Percentiles rank a stretch among this genome's conserved stretches.
Evolutionary conservation across 2,888 invertebrate species (phyloP).

Genomic region (Ornithoptera priamus): DNA sequence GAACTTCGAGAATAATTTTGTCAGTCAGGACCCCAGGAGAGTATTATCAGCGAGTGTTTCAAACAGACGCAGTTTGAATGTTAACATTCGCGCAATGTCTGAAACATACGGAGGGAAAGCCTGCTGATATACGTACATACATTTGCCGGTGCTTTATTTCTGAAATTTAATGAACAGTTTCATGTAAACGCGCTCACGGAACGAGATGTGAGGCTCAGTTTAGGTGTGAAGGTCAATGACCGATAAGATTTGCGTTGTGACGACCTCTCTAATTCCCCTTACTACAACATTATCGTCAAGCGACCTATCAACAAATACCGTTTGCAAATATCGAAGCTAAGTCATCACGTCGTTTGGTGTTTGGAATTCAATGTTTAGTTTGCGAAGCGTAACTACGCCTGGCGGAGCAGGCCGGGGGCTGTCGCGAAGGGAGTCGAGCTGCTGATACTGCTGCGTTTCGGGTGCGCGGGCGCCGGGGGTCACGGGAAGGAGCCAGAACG

Average conservation of each 20-base stretch:
- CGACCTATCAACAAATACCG: conserved; percentile 53
- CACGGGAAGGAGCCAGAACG: neutral
- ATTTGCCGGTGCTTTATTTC: conserved; percentile 43
- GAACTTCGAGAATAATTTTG: neutral
- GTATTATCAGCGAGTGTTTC: neutral
- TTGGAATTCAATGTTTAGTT: conserved; percentile 8
- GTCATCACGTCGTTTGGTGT: conserved; percentile 7
- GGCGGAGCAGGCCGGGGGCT: neutral
- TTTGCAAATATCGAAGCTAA: conserved; percentile 30
- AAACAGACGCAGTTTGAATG: conserved; percentile 1
- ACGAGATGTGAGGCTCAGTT: conserved; percentile 74
- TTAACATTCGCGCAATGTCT: neutral
- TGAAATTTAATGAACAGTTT: conserved; percentile 50
- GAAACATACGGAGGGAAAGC: neutral
- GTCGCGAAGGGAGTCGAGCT: neutral
- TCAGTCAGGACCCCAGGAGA: neutral
- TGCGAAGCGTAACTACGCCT: neutral
- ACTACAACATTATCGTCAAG: conserved; percentile 50
- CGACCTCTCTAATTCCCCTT: conserved; percentile 59
- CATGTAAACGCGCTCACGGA: conserved; percentile 52
- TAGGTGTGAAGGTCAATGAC: conserved; percentile 78
- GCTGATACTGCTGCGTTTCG: conserved; percentile 13
- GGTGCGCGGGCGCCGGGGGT: conserved; percentile 27
- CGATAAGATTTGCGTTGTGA: conserved; percentile 72
- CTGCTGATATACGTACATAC: conserved; percentile 1